Evolutionary conservation across 2,797 vertebrate species (phyloP).

Genomic region (Triplophysa bombifrons): DNA sequence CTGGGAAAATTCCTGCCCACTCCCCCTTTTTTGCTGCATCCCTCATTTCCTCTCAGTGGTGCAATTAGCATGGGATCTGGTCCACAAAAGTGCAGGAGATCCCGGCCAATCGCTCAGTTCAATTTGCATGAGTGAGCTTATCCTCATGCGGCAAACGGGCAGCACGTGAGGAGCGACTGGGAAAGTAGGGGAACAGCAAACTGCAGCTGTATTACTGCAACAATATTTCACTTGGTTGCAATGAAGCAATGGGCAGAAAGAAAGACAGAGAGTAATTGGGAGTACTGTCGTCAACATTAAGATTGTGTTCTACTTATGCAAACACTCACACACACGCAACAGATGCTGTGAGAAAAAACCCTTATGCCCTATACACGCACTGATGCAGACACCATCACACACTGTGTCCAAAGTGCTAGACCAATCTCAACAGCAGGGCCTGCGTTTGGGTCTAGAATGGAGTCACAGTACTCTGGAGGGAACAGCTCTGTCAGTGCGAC

Average conservation of each 20-base stretch:
- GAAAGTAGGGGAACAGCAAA: constrained; percentile 2
- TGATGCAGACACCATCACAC: constrained; percentile 31
- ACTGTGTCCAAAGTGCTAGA: constrained; percentile 35
- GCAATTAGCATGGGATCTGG: constrained; percentile 68
- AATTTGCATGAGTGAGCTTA: constrained; percentile 55
- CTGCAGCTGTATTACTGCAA: constrained; percentile 26
- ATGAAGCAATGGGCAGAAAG: neutral
- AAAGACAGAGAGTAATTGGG: neutral
- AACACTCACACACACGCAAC: constrained; percentile 10
- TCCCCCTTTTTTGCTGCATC: constrained; percentile 45
- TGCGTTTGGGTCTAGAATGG: neutral
- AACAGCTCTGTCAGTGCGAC: constrained; percentile 10
- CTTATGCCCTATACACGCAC: constrained; percentile 31
- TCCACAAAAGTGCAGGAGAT: constrained; percentile 59
- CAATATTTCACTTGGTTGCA: constrained; percentile 14
- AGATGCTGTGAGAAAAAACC: constrained; percentile 27
- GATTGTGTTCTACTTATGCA: constrained; percentile 24
- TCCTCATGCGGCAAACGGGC: constrained; percentile 34
- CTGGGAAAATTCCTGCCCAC: constrained; percentile 58
- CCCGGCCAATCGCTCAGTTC: constrained; percentile 52
- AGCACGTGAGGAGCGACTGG: neutral
- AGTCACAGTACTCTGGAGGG: neutral
- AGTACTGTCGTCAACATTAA: constrained; percentile 28
- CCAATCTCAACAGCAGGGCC: constrained; percentile 17
- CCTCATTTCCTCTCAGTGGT: constrained; percentile 59